phyloP scores from a whole-genome alignment of 2,888 invertebrate species.

The Metalampra italica region DNA sequence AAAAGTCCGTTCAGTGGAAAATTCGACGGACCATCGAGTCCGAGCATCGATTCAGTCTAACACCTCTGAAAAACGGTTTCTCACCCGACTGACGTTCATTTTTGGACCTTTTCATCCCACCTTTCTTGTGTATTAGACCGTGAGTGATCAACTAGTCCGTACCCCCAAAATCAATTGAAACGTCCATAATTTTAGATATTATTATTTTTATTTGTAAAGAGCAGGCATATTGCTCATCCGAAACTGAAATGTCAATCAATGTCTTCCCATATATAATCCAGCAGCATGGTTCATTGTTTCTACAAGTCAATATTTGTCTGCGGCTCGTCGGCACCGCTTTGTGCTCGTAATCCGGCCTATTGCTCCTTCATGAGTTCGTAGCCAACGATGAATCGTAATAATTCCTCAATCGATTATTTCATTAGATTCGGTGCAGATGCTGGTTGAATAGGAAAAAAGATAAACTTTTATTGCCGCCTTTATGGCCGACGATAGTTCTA shows the following conservation, averaged over 20 bases:
- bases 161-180: conserved; percentile 1
- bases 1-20: conserved; percentile 74
- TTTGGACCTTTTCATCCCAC: conserved; percentile 74
- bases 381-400: conserved; percentile 72
- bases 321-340: conserved; percentile 64
- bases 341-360: conserved; percentile 62
- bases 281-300: conserved; percentile 63
- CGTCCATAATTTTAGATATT: background rate
- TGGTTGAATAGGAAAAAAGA: conserved; percentile 48
- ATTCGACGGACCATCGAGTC: conserved; percentile 73
- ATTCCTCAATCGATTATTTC: conserved; percentile 69
- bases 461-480: conserved; percentile 56
- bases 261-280: conserved; percentile 47
- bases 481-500: conserved; percentile 46
- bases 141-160: conserved; percentile 36
- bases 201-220: background rate
- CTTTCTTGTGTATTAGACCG: conserved; percentile 62
- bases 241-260: conserved; percentile 52
- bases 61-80: conserved; percentile 75
- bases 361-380: conserved; percentile 58
- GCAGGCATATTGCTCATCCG: conserved; percentile 13
- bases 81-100: conserved; percentile 71
- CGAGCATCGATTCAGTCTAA: conserved; percentile 67
- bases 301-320: conserved; percentile 77
- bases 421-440: conserved; percentile 47